A percentile compares a stretch with the other conserved stretches of the same genome.
phyloP scores from a whole-genome alignment of 2,797 vertebrate genomes.

The Lutjanus campechanus region DNA sequence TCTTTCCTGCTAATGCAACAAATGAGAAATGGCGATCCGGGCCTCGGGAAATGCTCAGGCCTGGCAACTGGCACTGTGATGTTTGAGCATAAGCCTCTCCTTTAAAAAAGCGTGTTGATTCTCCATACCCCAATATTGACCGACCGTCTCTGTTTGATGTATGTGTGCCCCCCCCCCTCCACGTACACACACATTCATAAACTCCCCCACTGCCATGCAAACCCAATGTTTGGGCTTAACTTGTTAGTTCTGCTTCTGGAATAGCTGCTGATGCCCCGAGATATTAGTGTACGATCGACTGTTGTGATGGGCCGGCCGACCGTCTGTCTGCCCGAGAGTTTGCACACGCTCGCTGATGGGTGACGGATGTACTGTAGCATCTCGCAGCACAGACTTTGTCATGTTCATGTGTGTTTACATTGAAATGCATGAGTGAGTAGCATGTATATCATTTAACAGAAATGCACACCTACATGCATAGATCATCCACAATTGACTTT shows the following conservation, averaged over 20 bases:
- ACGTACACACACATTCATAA: constrained; percentile 48
- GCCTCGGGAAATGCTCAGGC: constrained; percentile 76
- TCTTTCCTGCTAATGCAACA: constrained; percentile 79
- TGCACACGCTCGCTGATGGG: constrained; percentile 88
- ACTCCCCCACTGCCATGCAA: constrained; percentile 81
- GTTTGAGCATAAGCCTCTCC: constrained; percentile 90
- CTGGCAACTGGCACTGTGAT: constrained; percentile 75
- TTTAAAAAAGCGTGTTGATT: constrained; percentile 93
- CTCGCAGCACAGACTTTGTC: constrained; percentile 29
- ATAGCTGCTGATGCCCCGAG: constrained; percentile 93
- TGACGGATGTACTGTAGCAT: constrained; percentile 52
- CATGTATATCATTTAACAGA: not conserved
- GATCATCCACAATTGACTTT: not conserved
- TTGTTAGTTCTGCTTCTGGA: constrained; percentile 97
- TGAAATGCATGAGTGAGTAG: not conserved
- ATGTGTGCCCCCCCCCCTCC: constrained; percentile 87
- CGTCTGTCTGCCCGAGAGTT: constrained; percentile 80
- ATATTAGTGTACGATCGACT: constrained; percentile 92
- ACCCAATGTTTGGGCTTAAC: constrained; percentile 96
- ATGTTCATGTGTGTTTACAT: constrained; percentile 26
- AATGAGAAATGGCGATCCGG: constrained; percentile 82
- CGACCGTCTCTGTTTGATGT: constrained; percentile 95
- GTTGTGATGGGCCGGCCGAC: constrained; percentile 90
- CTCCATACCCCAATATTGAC: constrained; percentile 96
- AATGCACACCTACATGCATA: not conserved